Conservation (phyloP, 2,888 invertebrate genomes). For the Oligia strigilis region DNA sequence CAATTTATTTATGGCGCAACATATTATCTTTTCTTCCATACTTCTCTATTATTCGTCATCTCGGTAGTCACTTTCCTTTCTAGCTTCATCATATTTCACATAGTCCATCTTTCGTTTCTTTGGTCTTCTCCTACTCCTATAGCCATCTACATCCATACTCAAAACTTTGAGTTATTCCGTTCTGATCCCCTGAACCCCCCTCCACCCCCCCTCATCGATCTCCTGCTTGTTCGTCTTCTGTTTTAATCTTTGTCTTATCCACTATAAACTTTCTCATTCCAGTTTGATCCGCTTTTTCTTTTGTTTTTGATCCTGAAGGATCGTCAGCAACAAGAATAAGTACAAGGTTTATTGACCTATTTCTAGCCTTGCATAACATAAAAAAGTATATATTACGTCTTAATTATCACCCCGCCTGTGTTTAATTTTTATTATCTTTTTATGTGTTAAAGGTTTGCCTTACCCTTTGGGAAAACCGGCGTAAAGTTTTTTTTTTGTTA, state of each 20-base stretch:
- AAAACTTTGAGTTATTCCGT: too few relatives aligned
- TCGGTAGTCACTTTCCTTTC: background rate
- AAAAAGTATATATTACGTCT: background rate
- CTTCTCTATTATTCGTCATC: background rate
- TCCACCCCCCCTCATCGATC: too few relatives aligned
- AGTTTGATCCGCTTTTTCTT: too few relatives aligned
- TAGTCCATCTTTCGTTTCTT: background rate
- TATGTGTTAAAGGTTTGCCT: background rate
- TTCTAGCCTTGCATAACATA: background rate
- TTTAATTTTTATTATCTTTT: background rate
- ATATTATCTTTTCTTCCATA: background rate
- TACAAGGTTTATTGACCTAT: background rate
- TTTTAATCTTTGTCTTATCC: too few relatives aligned
- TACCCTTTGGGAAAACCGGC: background rate
- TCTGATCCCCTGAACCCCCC: too few relatives aligned
- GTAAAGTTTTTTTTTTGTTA: background rate
- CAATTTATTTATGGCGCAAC: background rate
- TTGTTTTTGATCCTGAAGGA: too few relatives aligned
- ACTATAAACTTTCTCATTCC: too few relatives aligned
- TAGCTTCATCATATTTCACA: too few relatives aligned
- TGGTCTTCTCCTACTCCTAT: background rate
- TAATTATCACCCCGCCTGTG: background rate
- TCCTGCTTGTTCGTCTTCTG: too few relatives aligned
- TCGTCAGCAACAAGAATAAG: too few relatives aligned
- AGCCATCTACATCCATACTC: too few relatives aligned